These are phyloP conservation scores for Heliothis peltigera DNA, from an alignment of 2,888 invertebrate species.

Conservation along the genomic window DNA sequence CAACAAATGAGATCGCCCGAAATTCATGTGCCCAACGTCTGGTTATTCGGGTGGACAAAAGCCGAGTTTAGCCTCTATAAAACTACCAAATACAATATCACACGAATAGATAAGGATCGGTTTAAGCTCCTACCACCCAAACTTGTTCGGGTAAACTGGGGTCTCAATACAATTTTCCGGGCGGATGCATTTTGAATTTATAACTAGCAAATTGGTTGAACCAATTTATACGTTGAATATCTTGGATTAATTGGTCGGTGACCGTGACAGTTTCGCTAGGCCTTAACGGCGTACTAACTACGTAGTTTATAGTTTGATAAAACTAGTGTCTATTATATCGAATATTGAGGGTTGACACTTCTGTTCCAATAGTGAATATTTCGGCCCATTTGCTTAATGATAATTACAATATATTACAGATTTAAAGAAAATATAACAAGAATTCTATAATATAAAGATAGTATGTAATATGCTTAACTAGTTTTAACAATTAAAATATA, in stretches of 20 bases:
- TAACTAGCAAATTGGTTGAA: conserved; percentile 88
- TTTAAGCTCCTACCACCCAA: conserved; percentile 63
- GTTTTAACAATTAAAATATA: too few relatives aligned
- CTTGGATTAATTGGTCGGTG: conserved; percentile 85
- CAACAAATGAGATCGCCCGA: conserved; percentile 67
- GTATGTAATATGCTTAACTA: too few relatives aligned
- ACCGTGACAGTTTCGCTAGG: conserved; percentile 72
- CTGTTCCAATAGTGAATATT: background rate
- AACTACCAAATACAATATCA: conserved; percentile 73
- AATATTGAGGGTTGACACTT: conserved; percentile 28
- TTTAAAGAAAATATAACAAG: too few relatives aligned
- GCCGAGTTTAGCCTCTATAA: conserved; percentile 75
- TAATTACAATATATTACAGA: too few relatives aligned
- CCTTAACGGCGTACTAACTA: conserved; percentile 59
- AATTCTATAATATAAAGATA: too few relatives aligned
- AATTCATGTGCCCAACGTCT: conserved; percentile 66
- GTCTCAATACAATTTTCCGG: conserved; percentile 88
- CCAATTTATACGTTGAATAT: conserved; percentile 87
- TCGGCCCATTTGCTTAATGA: background rate
- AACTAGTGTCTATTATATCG: conserved; percentile 28
- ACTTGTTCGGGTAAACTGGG: conserved; percentile 74
- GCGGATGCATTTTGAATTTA: conserved; percentile 89
- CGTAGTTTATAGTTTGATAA: conserved; percentile 57
- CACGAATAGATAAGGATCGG: conserved; percentile 56
- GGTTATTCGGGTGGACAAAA: conserved; percentile 77